Percentiles rank a stretch among this genome's conserved stretches.
Evolutionary conservation across 2,797 vertebrate species (phyloP).

Genomic region (Cephalopachus bancanus): DNA sequence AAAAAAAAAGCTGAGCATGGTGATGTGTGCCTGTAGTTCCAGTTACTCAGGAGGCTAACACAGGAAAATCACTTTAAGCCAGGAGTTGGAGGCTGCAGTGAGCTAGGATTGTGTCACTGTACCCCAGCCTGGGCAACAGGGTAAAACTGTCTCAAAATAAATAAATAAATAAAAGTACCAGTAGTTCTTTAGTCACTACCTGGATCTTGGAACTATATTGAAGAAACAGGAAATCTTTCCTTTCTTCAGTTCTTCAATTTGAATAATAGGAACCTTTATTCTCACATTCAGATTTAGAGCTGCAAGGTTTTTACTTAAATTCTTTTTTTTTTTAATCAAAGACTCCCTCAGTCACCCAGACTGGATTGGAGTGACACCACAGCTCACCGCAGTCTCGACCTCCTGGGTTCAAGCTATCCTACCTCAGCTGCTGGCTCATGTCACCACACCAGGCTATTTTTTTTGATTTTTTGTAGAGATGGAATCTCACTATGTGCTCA

Average conservation of each 20-base stretch:
- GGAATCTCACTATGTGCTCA: too few species aligned
- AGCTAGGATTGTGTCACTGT: neutral
- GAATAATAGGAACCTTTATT: neutral
- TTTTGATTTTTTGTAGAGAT: too few species aligned
- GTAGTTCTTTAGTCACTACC: neutral
- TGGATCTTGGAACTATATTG: neutral
- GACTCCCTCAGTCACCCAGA: too few species aligned
- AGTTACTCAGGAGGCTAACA: neutral
- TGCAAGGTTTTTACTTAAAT: neutral
- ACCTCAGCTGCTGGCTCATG: too few species aligned
- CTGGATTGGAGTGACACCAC: too few species aligned
- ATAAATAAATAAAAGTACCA: neutral
- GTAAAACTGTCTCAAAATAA: neutral
- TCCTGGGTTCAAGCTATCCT: too few species aligned
- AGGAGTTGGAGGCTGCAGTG: neutral
- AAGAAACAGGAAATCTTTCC: constrained; percentile 27
- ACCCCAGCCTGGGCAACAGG: neutral
- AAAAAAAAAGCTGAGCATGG: neutral
- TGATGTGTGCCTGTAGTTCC: neutral
- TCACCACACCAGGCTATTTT: too few species aligned
- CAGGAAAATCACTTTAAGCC: neutral
- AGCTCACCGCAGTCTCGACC: too few species aligned
- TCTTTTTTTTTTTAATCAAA: too few species aligned
- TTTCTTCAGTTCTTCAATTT: constrained; percentile 1
- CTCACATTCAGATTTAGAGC: neutral